Evolutionary conservation across 2,797 vertebrate genomes (phyloP), one percentile per base, ranked within the genome.

Genomic region (Argyrosomus regius): DNA sequence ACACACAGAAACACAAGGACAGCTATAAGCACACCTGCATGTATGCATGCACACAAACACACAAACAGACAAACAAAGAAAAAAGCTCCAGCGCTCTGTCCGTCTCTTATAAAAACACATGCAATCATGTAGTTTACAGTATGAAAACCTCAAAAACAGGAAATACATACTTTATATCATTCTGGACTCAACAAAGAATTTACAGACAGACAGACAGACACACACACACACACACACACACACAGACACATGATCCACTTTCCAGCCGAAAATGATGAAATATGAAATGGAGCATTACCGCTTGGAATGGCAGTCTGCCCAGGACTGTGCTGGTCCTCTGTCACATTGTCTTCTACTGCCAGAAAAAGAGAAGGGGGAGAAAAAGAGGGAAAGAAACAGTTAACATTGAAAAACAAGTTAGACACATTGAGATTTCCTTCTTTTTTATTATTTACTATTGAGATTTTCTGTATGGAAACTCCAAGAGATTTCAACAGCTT

Each of bases 261-360:
- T 92, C 87, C 90, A 90, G 87, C 75, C 88, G 75, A 93, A 93
- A 91, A 92, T 90, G 86, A 93, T 92, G 92, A 94, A 94, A 95
- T 90, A 94, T 92, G 91, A 93, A 95, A 95, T 92, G 93, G 88
- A 89, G 94, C 93, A 94, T 94, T 96, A 96, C 96, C 96, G 94
- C 95, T 96, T 91, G 94, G 95, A 94, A 95, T 94, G 91, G 95
- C 94, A 95, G 94, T 91, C 94, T 96, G 95, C 94, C 96, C 96
- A 87, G 94, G 95, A 96, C 95, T 95, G 84, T 93, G 95, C 93
- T 96, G 95, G 89, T 97, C 95, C 88, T 96, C 95, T 90, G 94
- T 95, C 95, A 97, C 96, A 95, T 95, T 96, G 95, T 96, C 96
- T 95, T 95, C 95, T 96, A 96, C 96, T 97, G 95, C 95, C 95